Conservation (phyloP, 2,888 invertebrate genomes). For the Drepana falcataria region DNA sequence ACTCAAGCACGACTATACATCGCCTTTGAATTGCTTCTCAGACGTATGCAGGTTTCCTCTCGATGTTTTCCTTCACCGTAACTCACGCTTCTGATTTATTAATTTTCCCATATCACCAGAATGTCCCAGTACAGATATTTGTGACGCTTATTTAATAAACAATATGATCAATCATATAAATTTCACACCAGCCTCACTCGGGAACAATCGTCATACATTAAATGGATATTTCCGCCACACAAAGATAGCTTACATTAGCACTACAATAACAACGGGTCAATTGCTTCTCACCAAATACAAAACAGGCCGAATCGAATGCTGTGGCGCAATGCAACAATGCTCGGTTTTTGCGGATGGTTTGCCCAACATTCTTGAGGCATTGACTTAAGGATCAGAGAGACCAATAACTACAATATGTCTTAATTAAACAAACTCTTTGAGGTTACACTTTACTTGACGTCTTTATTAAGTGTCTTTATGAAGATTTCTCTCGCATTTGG, state of each 20-base stretch:
- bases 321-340: slow-evolving; percentile 52
- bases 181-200: neutral
- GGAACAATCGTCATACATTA: neutral
- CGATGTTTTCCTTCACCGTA: too few relatives aligned
- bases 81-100: too few relatives aligned
- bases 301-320: slow-evolving; percentile 21
- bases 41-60: too few relatives aligned
- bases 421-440: too few relatives aligned
- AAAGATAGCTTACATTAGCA: slow-evolving; percentile 2
- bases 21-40: too few relatives aligned
- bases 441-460: too few relatives aligned
- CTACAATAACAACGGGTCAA: slow-evolving; percentile 5
- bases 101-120: too few relatives aligned
- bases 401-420: neutral
- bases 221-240: neutral
- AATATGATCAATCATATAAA: neutral
- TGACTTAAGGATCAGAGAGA: neutral
- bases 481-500: too few relatives aligned
- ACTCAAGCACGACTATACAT: too few relatives aligned
- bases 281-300: slow-evolving; percentile 16
- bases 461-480: too few relatives aligned
- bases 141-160: neutral
- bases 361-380: slow-evolving; percentile 44
- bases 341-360: slow-evolving; percentile 64
- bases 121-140: too few relatives aligned